These are phyloP conservation scores for Prionailurus bengalensis DNA, from an alignment of 2,113 vertebrate genomes.

Conservation along the genomic window DNA sequence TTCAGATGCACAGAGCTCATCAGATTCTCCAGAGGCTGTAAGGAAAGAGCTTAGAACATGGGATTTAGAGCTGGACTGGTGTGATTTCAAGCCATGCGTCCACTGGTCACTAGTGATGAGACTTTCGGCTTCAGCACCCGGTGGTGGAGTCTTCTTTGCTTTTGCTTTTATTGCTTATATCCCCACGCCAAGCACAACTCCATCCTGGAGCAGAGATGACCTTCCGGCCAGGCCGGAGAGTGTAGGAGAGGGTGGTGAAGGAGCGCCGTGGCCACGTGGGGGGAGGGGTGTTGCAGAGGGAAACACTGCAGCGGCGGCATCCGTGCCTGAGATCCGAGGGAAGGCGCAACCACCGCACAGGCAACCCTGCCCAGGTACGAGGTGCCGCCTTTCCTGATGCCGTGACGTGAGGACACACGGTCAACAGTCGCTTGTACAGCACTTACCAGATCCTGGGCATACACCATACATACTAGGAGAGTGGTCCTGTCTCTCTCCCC, in stretches of 20 bases:
- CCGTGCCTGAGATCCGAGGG: background rate
- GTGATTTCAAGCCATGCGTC: background rate
- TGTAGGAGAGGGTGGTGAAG: constrained; percentile 75
- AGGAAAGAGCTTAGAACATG: background rate
- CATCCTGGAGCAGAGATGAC: background rate
- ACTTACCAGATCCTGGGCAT: background rate
- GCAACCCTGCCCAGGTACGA: background rate
- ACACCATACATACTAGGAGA: background rate
- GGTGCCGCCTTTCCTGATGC: background rate
- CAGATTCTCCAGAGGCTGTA: background rate
- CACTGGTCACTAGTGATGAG: background rate
- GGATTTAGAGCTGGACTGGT: background rate
- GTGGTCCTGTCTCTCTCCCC: background rate
- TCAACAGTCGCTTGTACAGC: background rate
- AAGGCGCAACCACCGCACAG: background rate
- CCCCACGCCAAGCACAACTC: rapidly evolving
- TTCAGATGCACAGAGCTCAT: background rate
- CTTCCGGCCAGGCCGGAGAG: background rate
- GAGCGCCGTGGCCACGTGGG: constrained; percentile 61
- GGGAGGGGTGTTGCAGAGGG: constrained; percentile 43
- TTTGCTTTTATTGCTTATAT: background rate
- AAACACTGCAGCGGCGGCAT: constrained; percentile 3
- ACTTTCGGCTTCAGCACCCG: background rate
- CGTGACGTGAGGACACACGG: background rate
- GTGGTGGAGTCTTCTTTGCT: background rate